These are phyloP conservation scores for Xiphorhynchus erythropygius DNA, from an alignment of 2,797 vertebrate genomes.

Conservation along the genomic window DNA sequence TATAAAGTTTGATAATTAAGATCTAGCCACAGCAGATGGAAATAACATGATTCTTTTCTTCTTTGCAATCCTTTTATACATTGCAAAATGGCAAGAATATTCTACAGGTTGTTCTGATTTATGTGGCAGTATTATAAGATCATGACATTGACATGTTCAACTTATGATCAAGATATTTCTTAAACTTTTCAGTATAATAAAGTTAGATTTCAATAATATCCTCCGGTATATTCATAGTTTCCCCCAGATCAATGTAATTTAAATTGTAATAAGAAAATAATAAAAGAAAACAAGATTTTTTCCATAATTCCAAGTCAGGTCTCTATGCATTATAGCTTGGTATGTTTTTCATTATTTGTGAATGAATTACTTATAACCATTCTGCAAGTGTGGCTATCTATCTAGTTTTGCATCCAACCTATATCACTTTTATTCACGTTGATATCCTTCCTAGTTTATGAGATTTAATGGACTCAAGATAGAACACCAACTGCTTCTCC, in stretches of 20 bases:
- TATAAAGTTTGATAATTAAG: background rate
- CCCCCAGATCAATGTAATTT: background rate
- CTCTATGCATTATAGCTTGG: background rate
- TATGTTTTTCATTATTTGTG: background rate
- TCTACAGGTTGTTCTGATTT: background rate
- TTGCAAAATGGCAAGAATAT: background rate
- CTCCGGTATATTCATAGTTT: background rate
- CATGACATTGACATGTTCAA: accelerated
- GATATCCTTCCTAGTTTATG: background rate
- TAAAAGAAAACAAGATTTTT: background rate
- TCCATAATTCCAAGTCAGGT: background rate
- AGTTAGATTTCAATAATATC: background rate
- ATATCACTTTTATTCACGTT: background rate
- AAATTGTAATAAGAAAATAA: background rate
- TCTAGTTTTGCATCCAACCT: background rate
- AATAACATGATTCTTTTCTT: background rate
- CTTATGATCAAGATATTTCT: background rate
- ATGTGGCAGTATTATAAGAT: background rate
- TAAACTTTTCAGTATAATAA: background rate
- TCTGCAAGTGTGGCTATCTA: background rate
- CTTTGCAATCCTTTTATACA: background rate
- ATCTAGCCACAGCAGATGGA: background rate
- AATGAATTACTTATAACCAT: background rate
- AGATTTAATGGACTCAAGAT: background rate
- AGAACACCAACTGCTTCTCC: background rate